A percentile compares a stretch with the other conserved stretches of the same genome.
Conservation (phyloP, 2,888 invertebrate genomes). For the Oasisia sp. region DNA sequence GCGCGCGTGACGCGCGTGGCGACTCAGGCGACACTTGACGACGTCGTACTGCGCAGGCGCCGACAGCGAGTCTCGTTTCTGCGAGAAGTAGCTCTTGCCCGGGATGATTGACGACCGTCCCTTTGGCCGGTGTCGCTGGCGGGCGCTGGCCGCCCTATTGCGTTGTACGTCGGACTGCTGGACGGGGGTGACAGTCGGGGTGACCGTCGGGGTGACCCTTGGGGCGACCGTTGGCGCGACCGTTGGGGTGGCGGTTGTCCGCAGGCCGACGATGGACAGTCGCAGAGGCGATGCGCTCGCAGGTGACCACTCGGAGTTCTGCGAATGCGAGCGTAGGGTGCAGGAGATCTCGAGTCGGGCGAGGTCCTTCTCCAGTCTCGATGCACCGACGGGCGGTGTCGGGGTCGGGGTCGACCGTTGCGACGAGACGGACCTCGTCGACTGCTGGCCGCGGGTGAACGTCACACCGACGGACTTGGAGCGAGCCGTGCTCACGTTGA, state of each 20-base stretch:
- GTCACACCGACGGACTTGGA: background rate
- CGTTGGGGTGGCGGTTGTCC: background rate
- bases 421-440: background rate
- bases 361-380: background rate
- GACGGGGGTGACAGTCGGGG: background rate
- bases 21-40: background rate
- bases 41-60: slow-evolving; percentile 33
- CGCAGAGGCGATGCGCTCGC: background rate
- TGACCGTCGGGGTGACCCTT: too few species aligned
- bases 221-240: too few species aligned
- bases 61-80: slow-evolving; percentile 51
- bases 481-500: background rate
- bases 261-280: background rate
- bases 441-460: background rate
- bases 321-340: background rate
- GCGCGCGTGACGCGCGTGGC: background rate
- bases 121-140: slow-evolving; percentile 40
- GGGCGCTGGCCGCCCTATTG: background rate
- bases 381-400: background rate
- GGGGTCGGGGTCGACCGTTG: background rate
- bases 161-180: background rate
- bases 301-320: background rate
- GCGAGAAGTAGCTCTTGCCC: slow-evolving; percentile 53
- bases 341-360: background rate
- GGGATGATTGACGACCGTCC: slow-evolving; percentile 50